Evolutionary conservation across 1,140 invertebrate species (phyloP), one percentile per base, ranked within the genome.

Genomic region (Drosophila nigrodunni): DNA sequence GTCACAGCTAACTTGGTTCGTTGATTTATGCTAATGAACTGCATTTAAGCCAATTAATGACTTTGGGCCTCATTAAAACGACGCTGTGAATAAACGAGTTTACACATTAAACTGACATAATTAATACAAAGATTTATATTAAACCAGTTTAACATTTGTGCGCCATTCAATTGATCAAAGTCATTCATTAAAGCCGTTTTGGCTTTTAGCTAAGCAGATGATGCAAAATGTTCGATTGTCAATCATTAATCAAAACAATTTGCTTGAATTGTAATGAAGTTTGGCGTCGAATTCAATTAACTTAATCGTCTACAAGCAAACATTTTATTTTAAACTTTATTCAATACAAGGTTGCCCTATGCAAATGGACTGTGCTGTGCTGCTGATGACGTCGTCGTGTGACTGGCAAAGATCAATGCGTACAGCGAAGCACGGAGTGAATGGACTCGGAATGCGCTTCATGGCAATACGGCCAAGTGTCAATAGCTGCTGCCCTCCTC

Each of bases 381-480:
- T 21, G 68, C 52, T 47, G 68, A 54, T 50, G 52, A 39, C 30
- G 61, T 18, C 11, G 58, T 9, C 46, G 64, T 47, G 50, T 39
- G 52, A 60, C 54, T 68, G 66, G 39, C 73, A 71, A 71, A 75
- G 73, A 74, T 74, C 73, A 75, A 37, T 43, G 66, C 44, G 65
- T 30, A 39, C 55, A 35, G 37, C 34, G 6, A 30, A 30, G 25
- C 25, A 30, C 25, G 57, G 35, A 60, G 71, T 74, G 71, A 74
- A 74, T 74, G 71, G 55, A 68, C 71, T 74, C 71, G 70, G 46
- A 46, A 58, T 59, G 70, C 37, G 54, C 55, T 58, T 73, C 70
- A 73, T 73, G 70, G 70, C 70, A 68, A 73, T 35, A 73, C 70
- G 71, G 71, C 65, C 71, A 74, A 73, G 64, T 73, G 71, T 73